Conservation (phyloP, 2,888 invertebrate genomes). For the Tetropium fuscum region DNA sequence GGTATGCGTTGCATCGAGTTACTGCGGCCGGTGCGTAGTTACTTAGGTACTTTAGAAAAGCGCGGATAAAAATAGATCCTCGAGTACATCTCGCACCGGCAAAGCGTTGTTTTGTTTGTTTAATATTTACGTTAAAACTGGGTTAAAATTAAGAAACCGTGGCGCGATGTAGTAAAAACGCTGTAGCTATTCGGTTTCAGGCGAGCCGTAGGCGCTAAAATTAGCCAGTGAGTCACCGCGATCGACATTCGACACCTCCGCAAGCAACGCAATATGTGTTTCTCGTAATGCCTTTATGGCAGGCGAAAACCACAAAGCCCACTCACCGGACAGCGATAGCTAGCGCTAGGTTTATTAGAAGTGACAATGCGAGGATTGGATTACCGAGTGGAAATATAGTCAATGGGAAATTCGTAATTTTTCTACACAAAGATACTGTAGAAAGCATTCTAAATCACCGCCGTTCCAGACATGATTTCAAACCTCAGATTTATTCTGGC, state of each 20-base stretch:
- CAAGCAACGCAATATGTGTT: slow-evolving; percentile 47
- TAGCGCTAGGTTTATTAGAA: slow-evolving; percentile 9
- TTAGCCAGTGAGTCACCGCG: slow-evolving; percentile 57
- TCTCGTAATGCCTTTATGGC: slow-evolving; percentile 17
- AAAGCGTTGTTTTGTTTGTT: slow-evolving; percentile 20
- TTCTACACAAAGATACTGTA: too few relatives aligned
- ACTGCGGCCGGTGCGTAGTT: too few relatives aligned
- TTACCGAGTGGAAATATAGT: slow-evolving; percentile 21
- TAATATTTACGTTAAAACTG: slow-evolving; percentile 28
- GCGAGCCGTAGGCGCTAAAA: slow-evolving; percentile 55
- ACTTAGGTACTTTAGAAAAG: too few relatives aligned
- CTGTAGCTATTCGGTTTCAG: slow-evolving; percentile 48
- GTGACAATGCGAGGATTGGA: slow-evolving; percentile 12
- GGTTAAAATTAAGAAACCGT: slow-evolving; percentile 31
- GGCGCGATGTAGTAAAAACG: slow-evolving; percentile 24
- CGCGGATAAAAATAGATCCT: slow-evolving; percentile 8
- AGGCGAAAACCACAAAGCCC: slow-evolving; percentile 15
- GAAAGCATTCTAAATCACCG: too few relatives aligned
- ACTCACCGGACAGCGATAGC: slow-evolving; percentile 9
- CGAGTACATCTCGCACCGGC: background rate
- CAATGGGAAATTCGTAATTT: slow-evolving; percentile 28
- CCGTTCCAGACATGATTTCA: too few relatives aligned
- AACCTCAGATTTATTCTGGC: too few relatives aligned
- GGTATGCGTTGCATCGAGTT: too few relatives aligned
- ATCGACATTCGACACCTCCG: slow-evolving; percentile 56